Evolutionary conservation across 2,888 invertebrate genomes (phyloP).

Genomic region (Xylota sylvarum): DNA sequence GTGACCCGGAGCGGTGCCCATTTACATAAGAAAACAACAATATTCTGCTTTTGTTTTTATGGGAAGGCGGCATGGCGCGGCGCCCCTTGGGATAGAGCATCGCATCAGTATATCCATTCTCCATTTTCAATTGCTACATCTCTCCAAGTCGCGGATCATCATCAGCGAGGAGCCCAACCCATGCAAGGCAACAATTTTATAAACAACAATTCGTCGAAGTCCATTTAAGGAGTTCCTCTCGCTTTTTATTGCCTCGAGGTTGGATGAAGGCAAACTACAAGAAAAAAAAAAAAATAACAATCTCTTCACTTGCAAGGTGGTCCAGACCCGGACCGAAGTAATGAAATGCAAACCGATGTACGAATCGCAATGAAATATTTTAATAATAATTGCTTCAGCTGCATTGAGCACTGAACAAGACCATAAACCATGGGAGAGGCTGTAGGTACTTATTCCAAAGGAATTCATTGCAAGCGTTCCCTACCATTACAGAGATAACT

Average conservation of each 20-base stretch:
- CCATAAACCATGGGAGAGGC: slow-evolving; percentile 71
- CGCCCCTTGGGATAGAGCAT: slow-evolving; percentile 40
- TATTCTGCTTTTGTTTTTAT: slow-evolving; percentile 30
- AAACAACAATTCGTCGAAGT: slow-evolving; percentile 69
- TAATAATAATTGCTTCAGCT: slow-evolving; percentile 73
- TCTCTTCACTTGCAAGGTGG: slow-evolving; percentile 69
- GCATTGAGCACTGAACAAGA: slow-evolving; percentile 47
- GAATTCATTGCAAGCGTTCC: slow-evolving; percentile 20
- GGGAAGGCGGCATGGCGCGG: slow-evolving; percentile 26
- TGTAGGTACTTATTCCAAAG: slow-evolving; percentile 16
- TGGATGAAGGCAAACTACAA: slow-evolving; percentile 62
- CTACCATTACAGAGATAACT: slow-evolving; percentile 1
- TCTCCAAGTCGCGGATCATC: slow-evolving; percentile 42
- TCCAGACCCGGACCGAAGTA: slow-evolving; percentile 37
- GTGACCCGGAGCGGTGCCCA: slow-evolving; percentile 42
- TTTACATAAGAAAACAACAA: slow-evolving; percentile 62
- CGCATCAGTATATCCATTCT: slow-evolving; percentile 16
- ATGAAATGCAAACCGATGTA: slow-evolving; percentile 75
- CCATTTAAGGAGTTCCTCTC: slow-evolving; percentile 73
- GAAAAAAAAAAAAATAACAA: slow-evolving; percentile 40
- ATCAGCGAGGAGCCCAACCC: slow-evolving; percentile 60
- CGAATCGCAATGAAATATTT: slow-evolving; percentile 73
- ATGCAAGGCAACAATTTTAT: slow-evolving; percentile 53
- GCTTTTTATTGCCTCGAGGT: slow-evolving; percentile 63
- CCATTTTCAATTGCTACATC: slow-evolving; percentile 17